Evolutionary conservation across 2,888 invertebrate species (phyloP).

Genomic region (Eudasyphora cyanicolor): DNA sequence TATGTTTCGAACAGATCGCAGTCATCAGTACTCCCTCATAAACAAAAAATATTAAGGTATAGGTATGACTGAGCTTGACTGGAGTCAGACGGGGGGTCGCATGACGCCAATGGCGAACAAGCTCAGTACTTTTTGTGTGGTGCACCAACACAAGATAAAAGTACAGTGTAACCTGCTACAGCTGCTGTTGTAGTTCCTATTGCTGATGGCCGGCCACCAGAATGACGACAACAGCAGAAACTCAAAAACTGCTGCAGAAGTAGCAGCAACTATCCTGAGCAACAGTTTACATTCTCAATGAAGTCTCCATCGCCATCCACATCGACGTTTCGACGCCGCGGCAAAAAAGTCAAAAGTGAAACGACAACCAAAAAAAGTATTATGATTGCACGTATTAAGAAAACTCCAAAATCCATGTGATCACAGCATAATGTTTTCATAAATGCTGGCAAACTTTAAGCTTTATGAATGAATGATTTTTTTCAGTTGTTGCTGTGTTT

Average conservation of each 20-base stretch:
- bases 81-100: constrained; percentile 31
- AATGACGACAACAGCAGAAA: constrained; percentile 21
- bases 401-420: constrained; percentile 23
- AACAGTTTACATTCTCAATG: constrained; percentile 46
- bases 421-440: constrained; percentile 29
- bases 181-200: constrained; percentile 58
- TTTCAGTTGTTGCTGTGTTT: not conserved
- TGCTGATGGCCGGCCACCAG: too few species aligned
- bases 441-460: not conserved
- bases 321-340: not conserved
- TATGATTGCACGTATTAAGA: constrained; percentile 14
- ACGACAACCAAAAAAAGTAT: constrained; percentile 18
- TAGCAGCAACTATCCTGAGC: constrained; percentile 48
- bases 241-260: constrained; percentile 36
- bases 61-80: too few species aligned
- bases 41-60: too few species aligned
- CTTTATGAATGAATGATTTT: not conserved
- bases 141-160: constrained; percentile 16
- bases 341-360: constrained; percentile 32
- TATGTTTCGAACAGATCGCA: too few species aligned
- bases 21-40: too few species aligned
- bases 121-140: constrained; percentile 30
- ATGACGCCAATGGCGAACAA: constrained; percentile 57
- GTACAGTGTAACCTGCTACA: constrained; percentile 61
- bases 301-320: too few species aligned